phyloP scores from a whole-genome alignment of 2,113 vertebrate species.

The Nymphicus hollandicus region DNA sequence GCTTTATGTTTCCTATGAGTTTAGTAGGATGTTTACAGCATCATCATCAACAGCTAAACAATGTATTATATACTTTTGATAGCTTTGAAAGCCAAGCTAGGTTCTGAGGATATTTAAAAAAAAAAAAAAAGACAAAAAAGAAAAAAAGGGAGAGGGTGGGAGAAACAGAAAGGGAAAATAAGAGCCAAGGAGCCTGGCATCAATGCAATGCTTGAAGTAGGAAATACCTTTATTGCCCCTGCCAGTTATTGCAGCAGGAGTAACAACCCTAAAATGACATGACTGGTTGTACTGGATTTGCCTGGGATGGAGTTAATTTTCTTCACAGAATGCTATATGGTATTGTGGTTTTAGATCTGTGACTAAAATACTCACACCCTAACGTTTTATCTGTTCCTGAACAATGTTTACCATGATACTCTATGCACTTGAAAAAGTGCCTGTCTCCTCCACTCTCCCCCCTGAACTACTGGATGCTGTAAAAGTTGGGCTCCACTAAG shows the following conservation, averaged over 20 bases:
- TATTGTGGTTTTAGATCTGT: not conserved
- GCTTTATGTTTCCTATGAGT: not conserved
- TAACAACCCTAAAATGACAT: not conserved
- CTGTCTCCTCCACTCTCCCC: not conserved
- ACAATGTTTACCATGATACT: not conserved
- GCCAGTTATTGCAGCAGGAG: not conserved
- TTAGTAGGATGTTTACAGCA: not conserved
- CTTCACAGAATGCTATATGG: not conserved
- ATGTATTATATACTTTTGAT: not conserved
- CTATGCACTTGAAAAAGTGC: not conserved
- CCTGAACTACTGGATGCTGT: not conserved
- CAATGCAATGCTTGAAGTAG: not conserved
- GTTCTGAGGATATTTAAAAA: not conserved
- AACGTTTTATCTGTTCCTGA: not conserved
- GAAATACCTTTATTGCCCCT: not conserved
- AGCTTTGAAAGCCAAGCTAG: not conserved
- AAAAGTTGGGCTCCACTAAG: not conserved
- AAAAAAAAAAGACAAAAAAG: not conserved
- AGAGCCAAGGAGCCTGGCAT: not conserved
- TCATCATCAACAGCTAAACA: not conserved
- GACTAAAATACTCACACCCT: not conserved
- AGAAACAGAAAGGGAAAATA: not conserved
- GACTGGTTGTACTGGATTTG: not conserved
- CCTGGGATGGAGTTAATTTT: not conserved
- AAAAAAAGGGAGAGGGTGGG: fast-evolving